Conservation (phyloP, 2,113 vertebrate species). For the Turdus rufiventris region DNA sequence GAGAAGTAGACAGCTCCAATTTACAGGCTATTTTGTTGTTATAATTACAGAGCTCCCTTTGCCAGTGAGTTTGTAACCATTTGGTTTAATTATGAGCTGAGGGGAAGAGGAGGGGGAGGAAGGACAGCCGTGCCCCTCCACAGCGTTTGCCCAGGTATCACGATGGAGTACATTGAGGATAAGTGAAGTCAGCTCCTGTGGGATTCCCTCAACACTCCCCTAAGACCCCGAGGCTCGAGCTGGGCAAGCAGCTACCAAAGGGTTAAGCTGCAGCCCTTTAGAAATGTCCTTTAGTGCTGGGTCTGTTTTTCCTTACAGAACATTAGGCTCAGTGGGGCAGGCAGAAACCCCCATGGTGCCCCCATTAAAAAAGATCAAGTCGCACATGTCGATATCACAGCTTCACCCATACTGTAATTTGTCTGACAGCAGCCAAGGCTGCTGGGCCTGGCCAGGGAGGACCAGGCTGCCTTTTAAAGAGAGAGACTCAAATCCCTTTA, state of each 20-base stretch:
- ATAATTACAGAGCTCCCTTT: constrained; percentile 66
- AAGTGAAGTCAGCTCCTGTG: not conserved
- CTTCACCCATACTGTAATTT: constrained; percentile 78
- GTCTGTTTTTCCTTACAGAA: constrained; percentile 79
- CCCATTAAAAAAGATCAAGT: constrained; percentile 86
- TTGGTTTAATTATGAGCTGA: constrained; percentile 41
- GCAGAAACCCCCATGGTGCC: constrained; percentile 75
- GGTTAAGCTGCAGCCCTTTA: constrained; percentile 79
- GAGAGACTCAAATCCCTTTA: constrained; percentile 13
- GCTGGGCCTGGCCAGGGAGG: constrained; percentile 36
- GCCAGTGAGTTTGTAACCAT: constrained; percentile 9
- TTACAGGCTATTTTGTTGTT: constrained; percentile 61
- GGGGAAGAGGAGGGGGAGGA: constrained; percentile 37
- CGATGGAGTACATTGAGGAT: not conserved
- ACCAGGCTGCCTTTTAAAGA: constrained; percentile 35
- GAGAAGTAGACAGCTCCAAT: constrained; percentile 50
- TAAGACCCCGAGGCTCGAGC: not conserved
- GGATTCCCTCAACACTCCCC: constrained; percentile 29
- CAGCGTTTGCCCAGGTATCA: not conserved
- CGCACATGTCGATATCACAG: constrained; percentile 77
- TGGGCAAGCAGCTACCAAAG: constrained; percentile 45
- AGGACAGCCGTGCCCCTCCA: not conserved
- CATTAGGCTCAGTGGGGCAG: constrained; percentile 85
- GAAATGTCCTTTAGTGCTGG: constrained; percentile 73
- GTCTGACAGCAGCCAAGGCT: constrained; percentile 77